phyloP scores from a whole-genome alignment of 2,888 invertebrate species.

The Hyppa rectilinea region DNA sequence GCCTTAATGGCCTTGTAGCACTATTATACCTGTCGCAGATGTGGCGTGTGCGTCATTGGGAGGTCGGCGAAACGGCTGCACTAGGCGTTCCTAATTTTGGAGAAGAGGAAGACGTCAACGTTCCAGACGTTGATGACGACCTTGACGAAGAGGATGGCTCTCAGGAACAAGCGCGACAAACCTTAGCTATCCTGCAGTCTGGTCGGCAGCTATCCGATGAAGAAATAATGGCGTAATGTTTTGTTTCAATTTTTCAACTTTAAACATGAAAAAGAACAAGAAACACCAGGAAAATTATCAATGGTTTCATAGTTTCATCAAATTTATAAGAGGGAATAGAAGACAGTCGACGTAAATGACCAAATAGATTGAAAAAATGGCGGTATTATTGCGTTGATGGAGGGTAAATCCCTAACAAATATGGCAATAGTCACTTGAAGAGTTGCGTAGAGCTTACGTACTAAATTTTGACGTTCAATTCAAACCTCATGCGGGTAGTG shows the following conservation, averaged over 20 bases:
- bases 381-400: neutral
- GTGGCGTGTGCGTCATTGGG: constrained; percentile 82
- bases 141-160: constrained; percentile 76
- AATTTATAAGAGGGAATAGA: neutral
- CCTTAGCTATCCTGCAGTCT: constrained; percentile 77
- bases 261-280: neutral
- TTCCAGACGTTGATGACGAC: constrained; percentile 77
- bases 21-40: constrained; percentile 67
- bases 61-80: constrained; percentile 78
- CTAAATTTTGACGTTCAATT: neutral
- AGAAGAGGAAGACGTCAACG: constrained; percentile 76
- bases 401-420: neutral
- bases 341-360: neutral
- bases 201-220: constrained; percentile 80
- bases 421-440: neutral
- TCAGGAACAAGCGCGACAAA: constrained; percentile 76
- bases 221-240: constrained; percentile 78
- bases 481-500: neutral
- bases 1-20: neutral
- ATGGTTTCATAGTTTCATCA: neutral
- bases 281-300: neutral
- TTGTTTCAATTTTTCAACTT: no score
- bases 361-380: neutral
- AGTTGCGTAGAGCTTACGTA: neutral
- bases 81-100: constrained; percentile 67